Evolutionary conservation across 2,113 vertebrate genomes (phyloP).

Genomic region (Pangasianodon hypophthalmus): DNA sequence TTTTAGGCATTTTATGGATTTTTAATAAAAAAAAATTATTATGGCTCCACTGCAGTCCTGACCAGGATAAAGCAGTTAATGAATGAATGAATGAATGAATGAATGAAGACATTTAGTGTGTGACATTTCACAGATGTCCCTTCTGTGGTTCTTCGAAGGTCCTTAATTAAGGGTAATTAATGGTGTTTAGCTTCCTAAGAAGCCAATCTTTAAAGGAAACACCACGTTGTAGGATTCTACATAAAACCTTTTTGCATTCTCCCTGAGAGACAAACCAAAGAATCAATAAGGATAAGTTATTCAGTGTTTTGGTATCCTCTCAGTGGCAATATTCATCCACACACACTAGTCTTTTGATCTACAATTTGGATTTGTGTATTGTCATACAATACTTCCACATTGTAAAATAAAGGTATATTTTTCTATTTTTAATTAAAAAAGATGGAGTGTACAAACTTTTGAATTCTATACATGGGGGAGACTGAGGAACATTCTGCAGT

Average conservation of each 20-base stretch:
- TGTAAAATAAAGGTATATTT: background rate
- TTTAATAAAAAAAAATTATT: background rate
- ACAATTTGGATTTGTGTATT: background rate
- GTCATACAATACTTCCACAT: background rate
- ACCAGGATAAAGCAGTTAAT: background rate
- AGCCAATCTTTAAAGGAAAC: background rate
- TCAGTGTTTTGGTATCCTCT: background rate
- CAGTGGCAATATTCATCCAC: background rate
- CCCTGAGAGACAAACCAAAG: background rate
- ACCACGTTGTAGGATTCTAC: background rate
- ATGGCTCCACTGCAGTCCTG: background rate
- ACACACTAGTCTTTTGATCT: background rate
- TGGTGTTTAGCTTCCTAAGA: background rate
- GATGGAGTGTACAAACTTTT: background rate
- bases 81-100: background rate
- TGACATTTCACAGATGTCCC: background rate
- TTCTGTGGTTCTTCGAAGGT: background rate
- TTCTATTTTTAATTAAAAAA: background rate
- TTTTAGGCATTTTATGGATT: background rate
- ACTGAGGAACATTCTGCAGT: constrained; percentile 32
- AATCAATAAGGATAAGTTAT: too few species aligned
- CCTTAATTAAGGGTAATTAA: constrained; percentile 1
- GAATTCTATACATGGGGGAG: background rate
- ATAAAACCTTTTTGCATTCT: background rate
- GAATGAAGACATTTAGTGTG: background rate